Percentiles rank a stretch among this genome's conserved stretches.
Conservation (phyloP, 2,888 invertebrate genomes). For the Drosophila mercatorum region DNA sequence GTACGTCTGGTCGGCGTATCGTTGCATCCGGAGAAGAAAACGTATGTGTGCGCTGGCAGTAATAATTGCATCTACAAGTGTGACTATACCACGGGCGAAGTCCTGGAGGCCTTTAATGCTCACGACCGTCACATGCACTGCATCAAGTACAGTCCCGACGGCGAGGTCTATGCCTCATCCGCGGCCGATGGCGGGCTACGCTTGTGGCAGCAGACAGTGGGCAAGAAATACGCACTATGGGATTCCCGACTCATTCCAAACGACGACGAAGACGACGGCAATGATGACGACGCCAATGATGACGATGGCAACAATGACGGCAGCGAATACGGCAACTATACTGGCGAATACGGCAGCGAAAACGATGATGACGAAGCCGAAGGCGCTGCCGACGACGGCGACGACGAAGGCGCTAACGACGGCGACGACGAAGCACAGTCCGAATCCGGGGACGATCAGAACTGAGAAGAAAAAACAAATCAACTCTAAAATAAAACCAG, state of each 20-base stretch:
- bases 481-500: neutral
- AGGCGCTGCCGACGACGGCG: neutral
- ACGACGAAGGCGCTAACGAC: neutral
- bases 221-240: constrained; percentile 96
- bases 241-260: constrained; percentile 85
- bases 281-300: neutral
- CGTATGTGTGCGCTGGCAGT: constrained; percentile 96
- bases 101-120: constrained; percentile 96
- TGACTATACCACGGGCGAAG: constrained; percentile 93
- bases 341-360: neutral
- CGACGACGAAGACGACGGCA: neutral
- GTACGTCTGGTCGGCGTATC: constrained; percentile 94
- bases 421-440: neutral
- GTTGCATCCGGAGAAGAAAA: constrained; percentile 92
- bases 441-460: neutral
- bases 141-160: constrained; percentile 96
- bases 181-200: constrained; percentile 97
- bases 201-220: constrained; percentile 97
- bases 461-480: neutral
- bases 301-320: neutral
- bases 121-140: constrained; percentile 97
- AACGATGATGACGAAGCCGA: neutral
- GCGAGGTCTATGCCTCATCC: constrained; percentile 96
- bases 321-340: neutral
- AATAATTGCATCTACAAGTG: constrained; percentile 97